These are phyloP conservation scores for Druon quercuslanigerum DNA, from an alignment of 1,140 invertebrate genomes.

Conservation along the genomic window DNA sequence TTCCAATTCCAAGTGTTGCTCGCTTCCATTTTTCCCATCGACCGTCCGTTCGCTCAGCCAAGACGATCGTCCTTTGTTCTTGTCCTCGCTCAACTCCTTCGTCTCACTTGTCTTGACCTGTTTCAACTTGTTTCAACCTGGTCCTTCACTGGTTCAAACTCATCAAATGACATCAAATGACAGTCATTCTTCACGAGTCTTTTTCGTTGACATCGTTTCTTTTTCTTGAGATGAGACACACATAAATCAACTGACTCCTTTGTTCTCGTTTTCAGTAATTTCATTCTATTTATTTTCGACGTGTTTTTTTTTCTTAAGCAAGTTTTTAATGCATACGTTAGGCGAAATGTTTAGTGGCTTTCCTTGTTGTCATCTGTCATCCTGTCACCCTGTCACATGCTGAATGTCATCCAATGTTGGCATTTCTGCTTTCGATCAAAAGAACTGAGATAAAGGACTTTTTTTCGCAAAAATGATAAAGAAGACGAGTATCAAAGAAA, in stretches of 20 bases:
- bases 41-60: conserved; percentile 5
- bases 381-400: neutral
- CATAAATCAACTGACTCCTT: neutral
- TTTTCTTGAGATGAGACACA: neutral
- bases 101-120: neutral
- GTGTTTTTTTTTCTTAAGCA: neutral
- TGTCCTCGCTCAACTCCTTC: conserved; percentile 33
- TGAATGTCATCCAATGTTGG: neutral
- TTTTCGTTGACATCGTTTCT: neutral
- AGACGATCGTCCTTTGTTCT: conserved; percentile 44
- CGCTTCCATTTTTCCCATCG: conserved; percentile 28
- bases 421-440: neutral
- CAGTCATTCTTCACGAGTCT: too few relatives aligned
- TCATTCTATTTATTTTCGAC: neutral
- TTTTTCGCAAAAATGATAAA: neutral
- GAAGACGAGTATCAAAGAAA: neutral
- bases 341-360: neutral
- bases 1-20: conserved; percentile 11
- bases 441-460: neutral
- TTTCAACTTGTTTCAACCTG: neutral
- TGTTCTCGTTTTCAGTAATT: neutral
- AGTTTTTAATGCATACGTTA: neutral
- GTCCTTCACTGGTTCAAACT: too few relatives aligned
- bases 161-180: too few relatives aligned
- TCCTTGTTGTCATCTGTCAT: conserved; percentile 29